These are phyloP conservation scores for Drosophila mayri DNA, from an alignment of 1,140 invertebrate genomes.

Conservation along the genomic window DNA sequence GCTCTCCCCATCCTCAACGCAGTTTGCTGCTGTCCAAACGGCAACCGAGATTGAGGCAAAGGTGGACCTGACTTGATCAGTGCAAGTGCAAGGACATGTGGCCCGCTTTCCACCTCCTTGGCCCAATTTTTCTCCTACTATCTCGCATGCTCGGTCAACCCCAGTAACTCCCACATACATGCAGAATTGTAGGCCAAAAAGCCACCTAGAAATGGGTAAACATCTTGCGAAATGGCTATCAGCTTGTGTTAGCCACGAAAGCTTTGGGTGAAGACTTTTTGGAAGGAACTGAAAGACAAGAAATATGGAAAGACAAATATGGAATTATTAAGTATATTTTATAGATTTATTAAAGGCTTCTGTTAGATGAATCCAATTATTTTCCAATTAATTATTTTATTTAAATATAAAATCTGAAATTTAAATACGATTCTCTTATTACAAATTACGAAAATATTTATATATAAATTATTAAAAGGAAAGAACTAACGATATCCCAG, in stretches of 20 bases:
- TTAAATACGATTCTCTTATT: too few relatives aligned
- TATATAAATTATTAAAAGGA: background rate
- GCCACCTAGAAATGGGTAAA: constrained; percentile 5
- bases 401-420: too few relatives aligned
- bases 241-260: background rate
- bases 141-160: background rate
- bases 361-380: too few relatives aligned
- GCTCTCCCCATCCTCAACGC: constrained; percentile 1
- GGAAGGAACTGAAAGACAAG: background rate
- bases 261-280: too few relatives aligned
- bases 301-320: too few relatives aligned
- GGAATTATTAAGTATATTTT: background rate
- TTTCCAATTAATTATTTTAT: too few relatives aligned
- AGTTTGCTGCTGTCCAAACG: constrained; percentile 24
- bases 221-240: background rate
- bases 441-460: too few relatives aligned
- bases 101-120: background rate
- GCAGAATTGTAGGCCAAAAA: background rate
- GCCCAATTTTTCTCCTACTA: background rate
- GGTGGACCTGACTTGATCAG: constrained; percentile 40
- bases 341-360: too few relatives aligned
- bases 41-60: constrained; percentile 53
- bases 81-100: constrained; percentile 33
- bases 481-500: background rate
- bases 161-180: background rate